Conservation (phyloP, 2,113 vertebrate species). For the Amia ocellicauda region DNA sequence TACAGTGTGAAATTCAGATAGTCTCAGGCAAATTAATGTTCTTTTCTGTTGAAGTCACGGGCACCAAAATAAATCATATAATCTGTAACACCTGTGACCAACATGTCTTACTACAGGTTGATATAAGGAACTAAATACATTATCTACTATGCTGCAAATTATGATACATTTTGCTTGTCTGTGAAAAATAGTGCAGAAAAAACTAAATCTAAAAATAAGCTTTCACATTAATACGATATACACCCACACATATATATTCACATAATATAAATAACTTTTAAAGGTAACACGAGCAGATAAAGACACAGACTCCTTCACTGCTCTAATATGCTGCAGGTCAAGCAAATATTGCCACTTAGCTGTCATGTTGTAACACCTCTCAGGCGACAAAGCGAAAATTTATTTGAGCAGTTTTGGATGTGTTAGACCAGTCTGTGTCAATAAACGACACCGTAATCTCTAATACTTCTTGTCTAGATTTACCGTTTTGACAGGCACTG, state of each 20-base stretch:
- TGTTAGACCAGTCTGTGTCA: conserved; percentile 65
- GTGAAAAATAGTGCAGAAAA: too few relatives aligned
- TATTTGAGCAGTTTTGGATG: conserved; percentile 63
- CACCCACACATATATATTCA: not conserved
- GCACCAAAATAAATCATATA: too few relatives aligned
- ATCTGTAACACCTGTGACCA: too few relatives aligned
- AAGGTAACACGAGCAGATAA: not conserved
- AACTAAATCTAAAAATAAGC: too few relatives aligned
- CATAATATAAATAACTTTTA: not conserved
- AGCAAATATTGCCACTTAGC: conserved; percentile 59
- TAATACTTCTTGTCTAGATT: conserved; percentile 65
- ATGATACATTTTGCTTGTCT: too few relatives aligned
- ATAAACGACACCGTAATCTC: conserved; percentile 75
- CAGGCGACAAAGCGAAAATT: conserved; percentile 50
- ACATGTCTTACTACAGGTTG: too few relatives aligned
- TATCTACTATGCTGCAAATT: too few relatives aligned
- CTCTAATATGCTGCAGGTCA: conserved; percentile 40
- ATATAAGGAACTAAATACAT: too few relatives aligned
- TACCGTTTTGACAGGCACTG: conserved; percentile 62
- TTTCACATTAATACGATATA: too few relatives aligned
- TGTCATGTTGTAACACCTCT: conserved; percentile 43
- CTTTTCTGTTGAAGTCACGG: too few relatives aligned
- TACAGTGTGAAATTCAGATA: too few relatives aligned
- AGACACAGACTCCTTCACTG: not conserved
- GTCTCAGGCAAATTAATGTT: too few relatives aligned